Conservation (phyloP, 1,140 invertebrate species). For the Brachionus sp. region DNA sequence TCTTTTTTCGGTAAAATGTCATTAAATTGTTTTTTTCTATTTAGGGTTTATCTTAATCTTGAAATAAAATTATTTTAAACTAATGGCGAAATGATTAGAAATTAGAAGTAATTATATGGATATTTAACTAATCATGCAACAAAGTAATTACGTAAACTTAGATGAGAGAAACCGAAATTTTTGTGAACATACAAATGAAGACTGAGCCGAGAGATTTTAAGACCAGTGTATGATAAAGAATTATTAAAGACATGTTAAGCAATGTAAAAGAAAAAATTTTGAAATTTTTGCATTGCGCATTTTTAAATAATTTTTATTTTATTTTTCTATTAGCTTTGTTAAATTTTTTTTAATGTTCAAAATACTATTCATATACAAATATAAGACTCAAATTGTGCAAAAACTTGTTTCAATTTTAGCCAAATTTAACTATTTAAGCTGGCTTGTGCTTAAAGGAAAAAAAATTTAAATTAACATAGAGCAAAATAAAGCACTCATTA, state of each 20-base stretch:
- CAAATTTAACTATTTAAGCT: not conserved
- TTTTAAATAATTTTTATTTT: conserved; percentile 1
- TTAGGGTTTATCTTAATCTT: not conserved
- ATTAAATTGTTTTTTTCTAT: not conserved
- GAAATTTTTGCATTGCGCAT: conserved; percentile 28
- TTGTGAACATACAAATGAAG: not conserved
- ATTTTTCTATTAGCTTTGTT: not conserved
- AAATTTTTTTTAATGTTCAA: not conserved
- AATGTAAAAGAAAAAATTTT: not conserved
- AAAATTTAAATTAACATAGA: not conserved
- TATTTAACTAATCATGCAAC: not conserved
- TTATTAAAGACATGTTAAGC: not conserved
- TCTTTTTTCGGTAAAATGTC: not conserved
- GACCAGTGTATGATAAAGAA: conserved; percentile 12
- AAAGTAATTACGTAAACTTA: not conserved
- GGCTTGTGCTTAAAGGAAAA: not conserved
- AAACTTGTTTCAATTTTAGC: not conserved
- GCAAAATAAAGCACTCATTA: not conserved
- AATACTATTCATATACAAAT: not conserved
- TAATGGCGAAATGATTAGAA: not conserved
- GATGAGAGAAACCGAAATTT: not conserved
- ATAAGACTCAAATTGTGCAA: not conserved
- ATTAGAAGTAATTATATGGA: not conserved
- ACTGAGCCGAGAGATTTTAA: not conserved
- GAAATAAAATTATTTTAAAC: not conserved